Evolutionary conservation across 1,140 invertebrate genomes (phyloP), one percentile per base, ranked within the genome.

Genomic region (Apis dorsata): DNA sequence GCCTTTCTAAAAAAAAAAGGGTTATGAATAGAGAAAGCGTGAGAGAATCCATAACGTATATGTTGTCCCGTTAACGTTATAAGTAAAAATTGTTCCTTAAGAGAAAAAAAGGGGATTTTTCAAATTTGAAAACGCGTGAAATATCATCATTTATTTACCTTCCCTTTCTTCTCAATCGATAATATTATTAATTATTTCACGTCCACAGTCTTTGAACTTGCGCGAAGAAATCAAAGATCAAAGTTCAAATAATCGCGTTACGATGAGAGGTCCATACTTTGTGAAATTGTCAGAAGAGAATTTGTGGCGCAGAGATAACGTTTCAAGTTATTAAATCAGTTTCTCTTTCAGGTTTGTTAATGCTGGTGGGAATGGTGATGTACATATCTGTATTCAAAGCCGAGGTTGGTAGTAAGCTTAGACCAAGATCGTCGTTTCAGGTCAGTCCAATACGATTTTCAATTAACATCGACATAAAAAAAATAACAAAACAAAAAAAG

Each of bases 331-430:
- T 79, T 79, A 70, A 83, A 71, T 65, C 57, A 21, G 34, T 86
- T 85, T 70, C 79, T 75, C 72, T 91, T 95, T 95, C 93, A 98
- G 98, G 97, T 91, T 94, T 98, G 60, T 94, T 98, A 75, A 98
- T 98, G 96, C 95, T 98, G 76, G 96, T 97, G 77, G 97, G 97
- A 34, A 95, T 98, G 90, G 97, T 98, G 85, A 97, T 98, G 95
- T 98, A 98, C 95, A 98, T 98, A 94, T 98, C 97, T 17, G 96
- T 98, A 74, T 97, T 98, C 90, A 98, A 98, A 93, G 96, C 97
- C 0, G 97, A 98, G 95, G 96, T 98, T 21, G 97, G 97, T 8
- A 96, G 96, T 81, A 98, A 98, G 93, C 93, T 98, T 55, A 95
- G 97, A 77, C 96, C 97, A 28, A 95, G 96, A 87, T 97, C 97